phyloP scores from a whole-genome alignment of 2,888 invertebrate species.

The Gandaritis pyraliata region DNA sequence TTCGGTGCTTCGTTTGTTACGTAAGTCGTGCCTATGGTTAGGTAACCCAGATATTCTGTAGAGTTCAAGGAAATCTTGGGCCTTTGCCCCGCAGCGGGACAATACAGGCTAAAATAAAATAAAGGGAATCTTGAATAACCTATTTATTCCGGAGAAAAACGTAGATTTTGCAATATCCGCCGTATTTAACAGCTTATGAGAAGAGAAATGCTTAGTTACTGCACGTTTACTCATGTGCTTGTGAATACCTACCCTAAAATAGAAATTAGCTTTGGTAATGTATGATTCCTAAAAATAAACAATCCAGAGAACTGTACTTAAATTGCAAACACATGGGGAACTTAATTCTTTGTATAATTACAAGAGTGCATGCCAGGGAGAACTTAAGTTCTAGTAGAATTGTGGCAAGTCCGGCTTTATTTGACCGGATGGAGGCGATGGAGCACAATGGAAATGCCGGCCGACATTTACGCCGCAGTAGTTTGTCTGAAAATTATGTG shows the following conservation, averaged over 20 bases:
- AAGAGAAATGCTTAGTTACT: background rate
- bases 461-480: too few species aligned
- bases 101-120: too few species aligned
- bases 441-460: too few species aligned
- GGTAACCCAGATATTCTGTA: background rate
- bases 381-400: background rate
- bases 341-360: conserved; percentile 14
- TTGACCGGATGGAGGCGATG: background rate
- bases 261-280: too few species aligned
- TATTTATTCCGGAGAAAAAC: too few species aligned
- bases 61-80: background rate
- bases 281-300: conserved; percentile 15
- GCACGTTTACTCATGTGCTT: background rate
- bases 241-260: conserved; percentile 6
- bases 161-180: background rate
- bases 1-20: conserved; percentile 9
- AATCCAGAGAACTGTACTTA: conserved; percentile 2
- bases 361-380: conserved; percentile 2
- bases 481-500: too few species aligned
- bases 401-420: background rate
- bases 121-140: too few species aligned
- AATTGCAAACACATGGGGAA: conserved; percentile 14
- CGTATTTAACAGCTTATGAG: background rate
- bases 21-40: background rate
- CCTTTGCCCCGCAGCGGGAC: too few species aligned